A percentile compares a stretch with the other conserved stretches of the same genome.
Evolutionary conservation across 2,888 invertebrate species (phyloP).

Genomic region (Coleophora deauratella): DNA sequence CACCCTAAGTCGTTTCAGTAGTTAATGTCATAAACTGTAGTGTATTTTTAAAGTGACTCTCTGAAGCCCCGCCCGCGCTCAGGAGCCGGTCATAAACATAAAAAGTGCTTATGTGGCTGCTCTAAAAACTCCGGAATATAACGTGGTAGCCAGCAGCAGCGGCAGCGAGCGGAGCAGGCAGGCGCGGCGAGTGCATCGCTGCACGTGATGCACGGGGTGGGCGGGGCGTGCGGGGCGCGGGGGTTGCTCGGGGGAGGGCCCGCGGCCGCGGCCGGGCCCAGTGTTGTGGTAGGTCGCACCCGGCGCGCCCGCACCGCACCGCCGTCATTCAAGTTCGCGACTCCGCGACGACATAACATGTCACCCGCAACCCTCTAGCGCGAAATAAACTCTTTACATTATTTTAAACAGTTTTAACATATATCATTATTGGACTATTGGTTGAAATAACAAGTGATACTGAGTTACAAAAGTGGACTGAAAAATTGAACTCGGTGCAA

Average conservation of each 20-base stretch:
- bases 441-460: too few relatives aligned
- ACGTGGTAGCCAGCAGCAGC: conserved; percentile 69
- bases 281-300: conserved; percentile 79
- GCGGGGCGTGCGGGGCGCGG: conserved; percentile 21
- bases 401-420: background rate
- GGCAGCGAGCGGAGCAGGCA: conserved; percentile 41
- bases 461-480: background rate
- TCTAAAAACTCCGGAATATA: conserved; percentile 66
- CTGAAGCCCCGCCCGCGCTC: conserved; percentile 43
- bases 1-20: too few relatives aligned
- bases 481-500: conserved; percentile 28
- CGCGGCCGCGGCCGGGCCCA: conserved; percentile 38
- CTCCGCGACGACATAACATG: conserved; percentile 54
- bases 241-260: conserved; percentile 51
- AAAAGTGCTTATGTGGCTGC: conserved; percentile 69
- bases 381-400: background rate
- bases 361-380: conserved; percentile 19
- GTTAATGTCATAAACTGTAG: conserved; percentile 2
- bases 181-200: conserved; percentile 71
- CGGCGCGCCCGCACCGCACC: conserved; percentile 49
- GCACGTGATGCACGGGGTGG: conserved; percentile 55
- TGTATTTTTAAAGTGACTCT: conserved; percentile 22
- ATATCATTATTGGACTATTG: too few relatives aligned
- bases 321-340: conserved; percentile 49
- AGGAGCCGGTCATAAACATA: conserved; percentile 62